Conservation (phyloP, 2,888 invertebrate species). For the Parthenolecanium corni region DNA sequence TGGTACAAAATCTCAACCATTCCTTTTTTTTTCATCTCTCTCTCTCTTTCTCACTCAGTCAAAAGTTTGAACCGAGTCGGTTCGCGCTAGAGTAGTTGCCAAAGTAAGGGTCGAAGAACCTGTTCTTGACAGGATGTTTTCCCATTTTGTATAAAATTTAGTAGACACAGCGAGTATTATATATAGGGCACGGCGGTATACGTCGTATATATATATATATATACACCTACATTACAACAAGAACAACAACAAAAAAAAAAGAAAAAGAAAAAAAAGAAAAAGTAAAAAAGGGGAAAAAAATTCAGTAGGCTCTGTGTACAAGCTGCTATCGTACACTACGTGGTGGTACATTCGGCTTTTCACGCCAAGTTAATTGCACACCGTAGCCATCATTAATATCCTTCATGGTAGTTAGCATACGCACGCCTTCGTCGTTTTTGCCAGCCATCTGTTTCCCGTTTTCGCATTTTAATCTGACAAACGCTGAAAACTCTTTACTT, state of each 20-base stretch:
- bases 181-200: too few relatives aligned
- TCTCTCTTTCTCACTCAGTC: too few relatives aligned
- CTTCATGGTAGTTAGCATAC: conserved; percentile 15
- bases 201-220: too few relatives aligned
- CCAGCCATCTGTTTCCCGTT: background rate
- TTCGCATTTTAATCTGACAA: too few relatives aligned
- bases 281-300: background rate
- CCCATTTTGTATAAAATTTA: background rate
- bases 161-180: background rate
- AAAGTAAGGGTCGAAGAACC: conserved; percentile 13
- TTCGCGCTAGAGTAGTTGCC: background rate
- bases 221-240: background rate
- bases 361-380: conserved; percentile 12
- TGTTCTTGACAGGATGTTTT: conserved; percentile 19
- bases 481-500: too few relatives aligned
- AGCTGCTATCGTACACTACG: background rate
- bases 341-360: conserved; percentile 9
- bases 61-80: too few relatives aligned
- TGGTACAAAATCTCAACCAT: too few relatives aligned
- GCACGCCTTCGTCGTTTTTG: conserved; percentile 3
- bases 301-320: too few relatives aligned
- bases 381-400: conserved; percentile 14
- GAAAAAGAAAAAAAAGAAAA: conserved; percentile 4
- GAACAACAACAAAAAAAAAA: background rate
- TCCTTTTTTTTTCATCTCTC: too few relatives aligned